Conservation (phyloP, 2,113 vertebrate genomes). For the Megaptera novaeangliae region DNA sequence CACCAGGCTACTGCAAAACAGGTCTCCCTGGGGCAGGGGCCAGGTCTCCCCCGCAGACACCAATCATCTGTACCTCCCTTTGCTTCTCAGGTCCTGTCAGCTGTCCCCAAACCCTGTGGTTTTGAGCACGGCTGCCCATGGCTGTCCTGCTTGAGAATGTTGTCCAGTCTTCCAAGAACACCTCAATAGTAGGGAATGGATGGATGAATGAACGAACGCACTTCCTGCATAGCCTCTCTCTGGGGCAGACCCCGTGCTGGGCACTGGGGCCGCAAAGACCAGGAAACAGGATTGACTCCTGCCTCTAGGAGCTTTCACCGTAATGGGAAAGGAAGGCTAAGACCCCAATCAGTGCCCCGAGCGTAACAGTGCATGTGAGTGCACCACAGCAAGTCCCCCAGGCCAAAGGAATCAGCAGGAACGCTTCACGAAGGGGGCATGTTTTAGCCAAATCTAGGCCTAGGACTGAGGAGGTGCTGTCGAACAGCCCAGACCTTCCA, state of each 20-base stretch:
- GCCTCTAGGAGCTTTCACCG: not conserved
- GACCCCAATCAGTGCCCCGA: not conserved
- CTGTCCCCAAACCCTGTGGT: not conserved
- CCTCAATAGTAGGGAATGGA: too few species aligned
- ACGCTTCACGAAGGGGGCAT: accelerated
- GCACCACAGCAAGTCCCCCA: not conserved
- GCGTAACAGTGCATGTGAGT: accelerated
- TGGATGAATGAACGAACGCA: not conserved
- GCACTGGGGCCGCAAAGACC: not conserved
- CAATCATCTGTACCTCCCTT: not conserved
- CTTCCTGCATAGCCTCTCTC: too few species aligned
- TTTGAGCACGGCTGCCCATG: not conserved
- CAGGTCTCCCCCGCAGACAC: not conserved
- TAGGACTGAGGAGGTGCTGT: not conserved
- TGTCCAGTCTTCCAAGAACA: not conserved
- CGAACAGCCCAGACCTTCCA: not conserved
- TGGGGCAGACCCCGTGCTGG: not conserved
- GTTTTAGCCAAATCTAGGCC: not conserved
- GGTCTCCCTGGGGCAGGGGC: not conserved
- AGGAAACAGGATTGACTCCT: not conserved
- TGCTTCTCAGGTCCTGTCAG: not conserved
- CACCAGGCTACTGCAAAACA: not conserved
- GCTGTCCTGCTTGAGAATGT: not conserved
- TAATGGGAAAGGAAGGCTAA: not conserved
- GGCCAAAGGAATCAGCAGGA: not conserved